Evolutionary conservation across 2,113 vertebrate genomes (phyloP).

Genomic region (Oncorhynchus clarkii): DNA sequence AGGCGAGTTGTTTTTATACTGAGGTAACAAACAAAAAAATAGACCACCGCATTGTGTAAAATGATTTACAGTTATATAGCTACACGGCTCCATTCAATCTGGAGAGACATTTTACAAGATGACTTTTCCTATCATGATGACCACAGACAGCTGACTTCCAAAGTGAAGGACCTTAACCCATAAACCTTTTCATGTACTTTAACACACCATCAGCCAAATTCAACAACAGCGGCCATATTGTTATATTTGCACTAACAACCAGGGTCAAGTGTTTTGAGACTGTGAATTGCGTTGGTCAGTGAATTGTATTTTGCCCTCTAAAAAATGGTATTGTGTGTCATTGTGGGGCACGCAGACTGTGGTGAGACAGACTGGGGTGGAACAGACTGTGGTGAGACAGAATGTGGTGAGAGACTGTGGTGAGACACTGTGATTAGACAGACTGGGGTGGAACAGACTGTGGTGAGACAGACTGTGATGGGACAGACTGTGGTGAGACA

Average conservation of each 20-base stretch:
- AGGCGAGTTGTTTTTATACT: conserved; percentile 22
- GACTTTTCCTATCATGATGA: conserved; percentile 43
- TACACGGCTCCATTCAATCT: conserved; percentile 57
- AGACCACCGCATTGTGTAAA: conserved; percentile 5
- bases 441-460: too few relatives aligned
- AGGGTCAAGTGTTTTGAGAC: conserved; percentile 33
- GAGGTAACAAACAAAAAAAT: background rate
- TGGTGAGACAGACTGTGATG: too few relatives aligned
- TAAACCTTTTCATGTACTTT: conserved; percentile 35
- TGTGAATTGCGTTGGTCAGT: conserved; percentile 24
- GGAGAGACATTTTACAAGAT: conserved; percentile 48
- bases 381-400: background rate
- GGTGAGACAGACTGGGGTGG: background rate
- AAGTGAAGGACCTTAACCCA: conserved; percentile 40
- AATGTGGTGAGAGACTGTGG: background rate
- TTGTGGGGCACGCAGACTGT: too few relatives aligned
- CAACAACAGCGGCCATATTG: conserved; percentile 30
- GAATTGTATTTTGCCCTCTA: conserved; percentile 10
- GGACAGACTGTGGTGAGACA: too few relatives aligned
- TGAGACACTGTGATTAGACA: too few relatives aligned
- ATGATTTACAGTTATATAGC: conserved; percentile 44
- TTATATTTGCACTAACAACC: conserved; percentile 29
- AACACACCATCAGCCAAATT: conserved; percentile 26
- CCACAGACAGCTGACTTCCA: conserved; percentile 42
- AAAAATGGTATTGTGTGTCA: too few relatives aligned